Conservation (phyloP, 2,113 vertebrate genomes). For the Perccottus glenii region DNA sequence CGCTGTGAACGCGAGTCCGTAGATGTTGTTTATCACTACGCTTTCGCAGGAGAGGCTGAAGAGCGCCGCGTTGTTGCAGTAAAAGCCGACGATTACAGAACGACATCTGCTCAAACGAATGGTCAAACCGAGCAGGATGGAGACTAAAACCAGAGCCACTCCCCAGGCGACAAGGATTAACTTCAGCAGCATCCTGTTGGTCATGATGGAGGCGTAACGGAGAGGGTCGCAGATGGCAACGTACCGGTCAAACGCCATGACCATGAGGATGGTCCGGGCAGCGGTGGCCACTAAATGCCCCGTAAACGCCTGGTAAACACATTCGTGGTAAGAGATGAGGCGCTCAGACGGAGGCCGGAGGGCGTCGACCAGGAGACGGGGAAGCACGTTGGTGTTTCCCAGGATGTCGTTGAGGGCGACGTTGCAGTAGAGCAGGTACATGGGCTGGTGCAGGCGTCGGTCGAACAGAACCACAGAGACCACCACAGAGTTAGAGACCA, state of each 20-base stretch:
- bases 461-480: slow-evolving; percentile 39
- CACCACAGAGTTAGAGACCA: slow-evolving; percentile 60
- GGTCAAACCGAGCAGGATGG: slow-evolving; percentile 45
- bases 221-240: slow-evolving; percentile 59
- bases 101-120: slow-evolving; percentile 60
- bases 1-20: slow-evolving; percentile 37
- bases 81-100: slow-evolving; percentile 43
- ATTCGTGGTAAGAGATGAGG: slow-evolving; percentile 48
- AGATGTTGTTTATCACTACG: slow-evolving; percentile 58
- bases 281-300: slow-evolving; percentile 38
- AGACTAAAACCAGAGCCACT: neutral
- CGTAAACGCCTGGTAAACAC: slow-evolving; percentile 62
- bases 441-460: slow-evolving; percentile 69
- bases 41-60: slow-evolving; percentile 69
- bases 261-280: slow-evolving; percentile 53
- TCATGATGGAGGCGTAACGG: slow-evolving; percentile 48
- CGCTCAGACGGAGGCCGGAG: slow-evolving; percentile 38
- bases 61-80: slow-evolving; percentile 65
- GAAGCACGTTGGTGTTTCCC: slow-evolving; percentile 53
- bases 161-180: slow-evolving; percentile 60
- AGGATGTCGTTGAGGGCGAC: slow-evolving; percentile 70
- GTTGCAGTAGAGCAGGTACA: slow-evolving; percentile 75
- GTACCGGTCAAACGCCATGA: slow-evolving; percentile 65
- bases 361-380: slow-evolving; percentile 43
- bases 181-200: slow-evolving; percentile 40